Base-by-base conservation (phyloP, 2,113 vertebrate genomes). In the Hippopotamus amphibius region DNA sequence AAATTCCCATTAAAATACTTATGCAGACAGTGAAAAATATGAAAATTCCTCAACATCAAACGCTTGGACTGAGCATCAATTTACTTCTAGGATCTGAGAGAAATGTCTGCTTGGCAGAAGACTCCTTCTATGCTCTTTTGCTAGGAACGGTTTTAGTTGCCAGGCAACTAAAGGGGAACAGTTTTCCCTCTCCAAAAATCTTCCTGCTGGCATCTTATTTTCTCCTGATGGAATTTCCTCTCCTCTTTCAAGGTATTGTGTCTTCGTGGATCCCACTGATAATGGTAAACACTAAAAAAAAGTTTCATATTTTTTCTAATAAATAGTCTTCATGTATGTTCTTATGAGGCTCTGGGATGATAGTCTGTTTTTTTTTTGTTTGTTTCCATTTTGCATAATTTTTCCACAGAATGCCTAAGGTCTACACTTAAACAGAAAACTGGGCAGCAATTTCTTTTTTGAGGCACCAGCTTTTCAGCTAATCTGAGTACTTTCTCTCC, bases 1-100 rank as follows among this genome's bases (percentile, higher is more conserved):
- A 65, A 66, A 33, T 86, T 80, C 22, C 53, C 59, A 57, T 53
- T 76, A 93, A 93, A 76, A 88, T 93, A 86, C 26, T 55, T 81
- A 63, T 22, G 9, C 48, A 74, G 63, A 65, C 37, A 80, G 59
- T 53, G 22, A 93, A 90, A 96, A 63, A 48, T 69, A 48, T 30
- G 46, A 92, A 86, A 65, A 66, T 46, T 71, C 61, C 63, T 95
- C 57, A 72, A 48, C 17, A 43, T 90, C 46, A 53, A 48, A 77
- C 37, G 43, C 82, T 88, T 96, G 59, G 61, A n/a, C n/a, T 77
- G 28, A 69, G 3, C 68, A 50, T 65, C 48, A 59, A 7, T 69
- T 48, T 83, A 30, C 59, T 61, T 90, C 61, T 83, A 94, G 80
- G 24, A 81, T 72, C 76, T 85, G 33, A 93, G 50, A 90, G 48